Conservation (phyloP, 2,888 invertebrate species). For the Phengaris alcon region DNA sequence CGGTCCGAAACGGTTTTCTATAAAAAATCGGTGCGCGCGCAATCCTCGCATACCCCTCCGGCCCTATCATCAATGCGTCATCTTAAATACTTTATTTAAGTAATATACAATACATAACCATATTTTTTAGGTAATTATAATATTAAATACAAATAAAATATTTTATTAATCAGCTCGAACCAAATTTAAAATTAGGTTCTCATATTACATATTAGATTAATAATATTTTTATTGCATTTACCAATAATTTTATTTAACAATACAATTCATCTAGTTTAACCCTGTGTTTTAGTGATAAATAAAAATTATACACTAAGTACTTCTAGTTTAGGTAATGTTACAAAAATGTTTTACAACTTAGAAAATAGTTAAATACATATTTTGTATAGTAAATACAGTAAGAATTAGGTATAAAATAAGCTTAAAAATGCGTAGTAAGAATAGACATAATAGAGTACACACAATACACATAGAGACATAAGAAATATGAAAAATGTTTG, state of each 20-base stretch:
- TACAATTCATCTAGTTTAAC: not conserved
- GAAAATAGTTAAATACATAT: not conserved
- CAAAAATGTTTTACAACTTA: too few species aligned
- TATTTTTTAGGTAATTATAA: not conserved
- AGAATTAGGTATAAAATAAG: not conserved
- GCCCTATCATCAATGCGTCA: too few species aligned
- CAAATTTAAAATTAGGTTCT: too few species aligned
- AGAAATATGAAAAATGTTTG: constrained; percentile 13
- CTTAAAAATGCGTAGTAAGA: not conserved
- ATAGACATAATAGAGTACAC: not conserved
- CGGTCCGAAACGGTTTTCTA: too few species aligned
- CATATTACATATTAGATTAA: too few species aligned
- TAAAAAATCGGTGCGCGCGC: too few species aligned
- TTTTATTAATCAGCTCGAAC: not conserved
- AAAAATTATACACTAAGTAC: not conserved
- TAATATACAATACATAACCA: not conserved
- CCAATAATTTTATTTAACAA: not conserved
- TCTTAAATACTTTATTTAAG: not conserved
- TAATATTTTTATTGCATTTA: too few species aligned
- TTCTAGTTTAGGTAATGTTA: not conserved
- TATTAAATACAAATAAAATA: not conserved
- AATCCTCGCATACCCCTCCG: too few species aligned
- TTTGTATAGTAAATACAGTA: not conserved
- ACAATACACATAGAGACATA: constrained; percentile 4
- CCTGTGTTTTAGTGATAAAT: not conserved